A percentile compares a stretch with the other conserved stretches of the same genome.
Evolutionary conservation across 1,140 invertebrate species (phyloP).

Genomic region (Hermetia illucens): DNA sequence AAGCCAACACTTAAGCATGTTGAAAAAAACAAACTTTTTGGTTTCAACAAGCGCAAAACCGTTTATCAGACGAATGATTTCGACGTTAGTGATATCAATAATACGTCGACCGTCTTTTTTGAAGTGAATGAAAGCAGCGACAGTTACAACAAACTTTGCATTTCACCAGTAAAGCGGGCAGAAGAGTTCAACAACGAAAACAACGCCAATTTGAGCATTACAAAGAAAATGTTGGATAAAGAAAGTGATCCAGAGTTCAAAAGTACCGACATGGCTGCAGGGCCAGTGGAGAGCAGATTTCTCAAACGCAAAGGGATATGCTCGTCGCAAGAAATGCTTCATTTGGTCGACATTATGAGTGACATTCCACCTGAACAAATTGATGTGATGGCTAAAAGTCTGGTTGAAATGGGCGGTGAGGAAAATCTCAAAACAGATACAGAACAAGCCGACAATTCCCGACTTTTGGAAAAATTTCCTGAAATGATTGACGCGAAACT

Average conservation of each 20-base stretch:
- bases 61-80: not conserved
- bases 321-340: conserved; percentile 6
- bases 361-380: conserved; percentile 4
- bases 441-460: not conserved
- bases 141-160: conserved; percentile 1
- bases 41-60: conserved; percentile 2
- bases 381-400: conserved; percentile 5
- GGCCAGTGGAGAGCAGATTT: not conserved
- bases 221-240: not conserved
- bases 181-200: not conserved
- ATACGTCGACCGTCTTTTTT: conserved; percentile 3
- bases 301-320: conserved; percentile 6
- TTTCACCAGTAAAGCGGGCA: not conserved
- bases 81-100: conserved; percentile 1
- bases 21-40: conserved; percentile 5
- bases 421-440: conserved; percentile 2
- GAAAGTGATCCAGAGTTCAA: not conserved
- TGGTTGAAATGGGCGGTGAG: conserved; percentile 5
- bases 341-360: conserved; percentile 6
- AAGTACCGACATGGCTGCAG: not conserved
- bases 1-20: not conserved
- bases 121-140: conserved; percentile 3
- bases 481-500: conserved; percentile 4
- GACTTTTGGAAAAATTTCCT: conserved; percentile 1
- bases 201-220: not conserved